Evolutionary conservation across 2,113 vertebrate species (phyloP), one percentile per base, ranked within the genome.

Genomic region (Crypturellus undulatus): DNA sequence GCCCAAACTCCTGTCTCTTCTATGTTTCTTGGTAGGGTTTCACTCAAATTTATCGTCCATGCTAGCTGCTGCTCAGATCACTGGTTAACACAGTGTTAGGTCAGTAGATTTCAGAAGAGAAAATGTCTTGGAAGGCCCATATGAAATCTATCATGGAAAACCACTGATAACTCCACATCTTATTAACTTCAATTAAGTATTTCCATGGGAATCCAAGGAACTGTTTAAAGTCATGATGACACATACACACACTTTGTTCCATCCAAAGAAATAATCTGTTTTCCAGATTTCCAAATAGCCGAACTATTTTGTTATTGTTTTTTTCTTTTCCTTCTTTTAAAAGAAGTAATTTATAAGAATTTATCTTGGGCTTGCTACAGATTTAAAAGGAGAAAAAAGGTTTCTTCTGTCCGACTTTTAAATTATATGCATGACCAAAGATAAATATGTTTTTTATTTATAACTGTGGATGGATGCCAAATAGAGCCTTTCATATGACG

Each of bases 141-240:
- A 95, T 95, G 97, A 98, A 97, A 97, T 97, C 94, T 71, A 92
- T 78, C 91, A 87, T 40, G 51, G 86, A 63, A 96, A 95, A 97
- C 94, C 96, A 97, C 96, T 94, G 98, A 98, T 97, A 98, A 97
- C 58, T 79, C 59, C 97, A 97, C 98, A 91, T 98, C 98, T 98
- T 98, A 98, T 98, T 98, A 90, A 98, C 98, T 97, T 96, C 97
- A 98, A 98, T 98, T 97, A 98, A 97, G 93, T 97, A 91, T 96
- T 98, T 98, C 97, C 94, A 98, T 98, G 95, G 87, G 94, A 98
- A 98, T 96, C 92, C 56, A 15, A 89, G 97, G 97, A 98, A 97
- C 96, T 91, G 96, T 96, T 97, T 96, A 96, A 94, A 81, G 49
- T 93, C 92, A 96, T 95, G 75, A 89, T 90, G 94, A 97, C 97